A percentile compares a stretch with the other conserved stretches of the same genome.
Evolutionary conservation across 30 jellyfish, hydroid and myxozoan species (phyloP).

Genomic region (Aurelia aurita complex sp. Pacific): DNA sequence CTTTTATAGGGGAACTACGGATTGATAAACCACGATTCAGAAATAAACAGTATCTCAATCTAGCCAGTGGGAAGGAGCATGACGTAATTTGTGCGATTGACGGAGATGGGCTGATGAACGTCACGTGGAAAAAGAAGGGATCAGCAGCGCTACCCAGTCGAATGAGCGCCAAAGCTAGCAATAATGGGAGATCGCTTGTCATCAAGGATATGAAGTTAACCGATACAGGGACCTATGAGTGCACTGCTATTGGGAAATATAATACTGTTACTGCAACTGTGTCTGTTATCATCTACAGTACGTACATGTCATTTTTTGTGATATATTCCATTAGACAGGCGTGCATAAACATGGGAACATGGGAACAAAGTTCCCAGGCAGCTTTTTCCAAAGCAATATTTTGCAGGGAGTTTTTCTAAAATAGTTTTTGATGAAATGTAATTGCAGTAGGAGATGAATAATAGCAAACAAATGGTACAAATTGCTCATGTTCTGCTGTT

Average conservation of each 20-base stretch:
- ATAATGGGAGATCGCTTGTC: slow-evolving; percentile 41
- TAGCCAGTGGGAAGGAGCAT: slow-evolving; percentile 45
- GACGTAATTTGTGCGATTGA: slow-evolving; percentile 49
- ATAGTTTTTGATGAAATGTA: too few species aligned
- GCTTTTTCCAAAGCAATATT: too few species aligned
- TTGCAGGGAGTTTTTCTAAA: too few species aligned
- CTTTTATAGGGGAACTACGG: too few species aligned
- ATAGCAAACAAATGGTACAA: too few species aligned
- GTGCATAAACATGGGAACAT: too few species aligned
- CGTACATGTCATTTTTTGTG: not conserved
- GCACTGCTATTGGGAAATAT: slow-evolving; percentile 67
- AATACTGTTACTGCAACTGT: slow-evolving; percentile 54
- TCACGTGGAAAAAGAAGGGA: slow-evolving; percentile 76
- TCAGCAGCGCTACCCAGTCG: slow-evolving; percentile 61
- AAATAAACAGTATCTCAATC: slow-evolving; percentile 42
- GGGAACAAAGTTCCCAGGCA: too few species aligned
- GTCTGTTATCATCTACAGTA: slow-evolving; percentile 65
- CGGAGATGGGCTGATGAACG: slow-evolving; percentile 71
- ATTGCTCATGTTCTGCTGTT: too few species aligned
- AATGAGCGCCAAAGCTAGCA: slow-evolving; percentile 31
- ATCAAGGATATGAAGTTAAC: slow-evolving; percentile 46
- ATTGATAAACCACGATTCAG: too few species aligned
- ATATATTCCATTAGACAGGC: too few species aligned
- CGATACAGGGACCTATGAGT: slow-evolving; percentile 78
- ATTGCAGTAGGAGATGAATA: too few species aligned